Evolutionary conservation across 2,113 vertebrate genomes (phyloP).

Genomic region (Eurypyga helias): DNA sequence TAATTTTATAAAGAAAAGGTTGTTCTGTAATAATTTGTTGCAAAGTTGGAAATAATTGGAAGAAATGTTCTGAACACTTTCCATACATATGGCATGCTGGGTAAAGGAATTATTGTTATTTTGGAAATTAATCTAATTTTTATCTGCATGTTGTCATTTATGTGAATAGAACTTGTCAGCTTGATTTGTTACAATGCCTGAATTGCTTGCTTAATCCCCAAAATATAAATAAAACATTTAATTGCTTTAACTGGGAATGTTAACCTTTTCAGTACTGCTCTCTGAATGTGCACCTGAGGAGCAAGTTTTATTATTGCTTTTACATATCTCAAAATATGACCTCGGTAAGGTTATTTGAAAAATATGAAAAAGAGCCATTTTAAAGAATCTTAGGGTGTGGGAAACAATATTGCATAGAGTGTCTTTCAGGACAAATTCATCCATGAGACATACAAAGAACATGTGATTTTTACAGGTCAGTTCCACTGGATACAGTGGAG

Average conservation of each 20-base stretch:
- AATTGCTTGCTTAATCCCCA: conserved; percentile 50
- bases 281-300: neutral
- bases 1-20: conserved; percentile 62
- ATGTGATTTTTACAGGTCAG: neutral
- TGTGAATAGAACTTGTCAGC: conserved; percentile 57
- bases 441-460: neutral
- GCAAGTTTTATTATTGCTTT: neutral
- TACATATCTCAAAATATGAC: neutral
- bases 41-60: conserved; percentile 46
- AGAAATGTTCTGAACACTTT: conserved; percentile 22
- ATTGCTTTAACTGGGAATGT: conserved; percentile 41
- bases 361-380: neutral
- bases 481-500: neutral
- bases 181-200: conserved; percentile 60
- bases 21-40: conserved; percentile 54
- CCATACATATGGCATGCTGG: conserved; percentile 43
- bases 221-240: conserved; percentile 66
- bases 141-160: conserved; percentile 37
- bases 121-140: conserved; percentile 69
- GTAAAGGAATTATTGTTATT: conserved; percentile 62
- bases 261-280: conserved; percentile 35
- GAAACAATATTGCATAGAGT: neutral
- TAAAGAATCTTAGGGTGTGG: neutral
- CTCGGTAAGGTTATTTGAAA: neutral
- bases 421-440: neutral